These are phyloP conservation scores for Arnoldichthys spilopterus DNA, from an alignment of 2,797 vertebrate species.

Conservation along the genomic window DNA sequence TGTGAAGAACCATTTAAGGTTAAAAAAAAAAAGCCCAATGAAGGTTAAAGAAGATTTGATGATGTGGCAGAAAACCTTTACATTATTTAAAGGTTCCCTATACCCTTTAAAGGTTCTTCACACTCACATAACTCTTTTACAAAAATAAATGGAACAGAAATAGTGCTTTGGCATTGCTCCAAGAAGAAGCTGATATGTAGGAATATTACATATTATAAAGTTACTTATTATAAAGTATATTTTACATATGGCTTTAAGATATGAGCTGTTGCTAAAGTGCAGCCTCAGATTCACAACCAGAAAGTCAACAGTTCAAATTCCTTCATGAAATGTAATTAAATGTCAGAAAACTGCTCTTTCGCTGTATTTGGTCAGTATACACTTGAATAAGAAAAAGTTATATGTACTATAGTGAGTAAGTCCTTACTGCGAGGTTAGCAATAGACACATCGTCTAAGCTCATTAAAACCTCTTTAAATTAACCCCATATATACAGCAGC, in stretches of 20 bases:
- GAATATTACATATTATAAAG: too few relatives aligned
- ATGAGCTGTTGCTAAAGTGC: background rate
- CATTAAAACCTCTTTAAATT: constrained; percentile 3
- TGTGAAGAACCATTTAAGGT: too few relatives aligned
- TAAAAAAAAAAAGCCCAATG: too few relatives aligned
- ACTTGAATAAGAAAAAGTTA: background rate
- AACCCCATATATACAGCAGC: background rate
- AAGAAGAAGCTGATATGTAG: too few relatives aligned
- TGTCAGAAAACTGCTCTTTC: background rate
- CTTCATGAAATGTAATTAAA: background rate
- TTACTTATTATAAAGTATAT: background rate
- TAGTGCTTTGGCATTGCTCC: too few relatives aligned
- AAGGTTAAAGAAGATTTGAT: too few relatives aligned
- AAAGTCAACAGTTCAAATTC: background rate
- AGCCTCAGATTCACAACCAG: background rate
- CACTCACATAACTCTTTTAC: too few relatives aligned
- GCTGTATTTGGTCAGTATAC: background rate
- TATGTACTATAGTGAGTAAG: background rate
- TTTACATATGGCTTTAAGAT: background rate
- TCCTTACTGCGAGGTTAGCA: background rate
- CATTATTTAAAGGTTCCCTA: too few relatives aligned
- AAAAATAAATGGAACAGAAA: too few relatives aligned
- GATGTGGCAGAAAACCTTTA: too few relatives aligned
- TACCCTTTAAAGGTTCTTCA: too few relatives aligned
- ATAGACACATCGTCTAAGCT: background rate